Conservation (phyloP, 2,113 vertebrate species). For the Anser cygnoides region DNA sequence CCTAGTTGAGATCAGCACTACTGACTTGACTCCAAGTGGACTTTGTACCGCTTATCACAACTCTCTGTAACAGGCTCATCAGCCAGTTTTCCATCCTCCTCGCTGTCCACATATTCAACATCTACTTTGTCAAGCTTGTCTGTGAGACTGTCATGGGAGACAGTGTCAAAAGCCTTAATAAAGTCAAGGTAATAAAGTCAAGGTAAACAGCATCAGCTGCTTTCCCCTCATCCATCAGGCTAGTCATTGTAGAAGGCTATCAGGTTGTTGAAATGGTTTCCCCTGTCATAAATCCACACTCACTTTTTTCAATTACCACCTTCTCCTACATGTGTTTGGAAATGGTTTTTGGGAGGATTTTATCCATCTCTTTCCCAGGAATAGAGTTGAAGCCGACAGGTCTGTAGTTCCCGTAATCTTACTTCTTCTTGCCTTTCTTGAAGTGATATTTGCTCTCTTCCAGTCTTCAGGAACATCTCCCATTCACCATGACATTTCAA, state of each 20-base stretch:
- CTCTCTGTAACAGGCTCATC: not conserved
- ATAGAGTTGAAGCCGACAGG: not conserved
- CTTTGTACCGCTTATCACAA: not conserved
- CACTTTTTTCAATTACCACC: not conserved
- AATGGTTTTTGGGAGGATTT: not conserved
- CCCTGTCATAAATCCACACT: not conserved
- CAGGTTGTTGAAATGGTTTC: too few species aligned
- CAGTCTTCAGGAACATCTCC: not conserved
- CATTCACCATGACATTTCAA: not conserved
- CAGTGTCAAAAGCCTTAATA: too few species aligned
- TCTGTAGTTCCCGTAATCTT: not conserved
- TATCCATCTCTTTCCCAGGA: too few species aligned
- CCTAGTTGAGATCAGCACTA: not conserved
- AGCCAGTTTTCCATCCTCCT: not conserved
- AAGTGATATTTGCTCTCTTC: not conserved
- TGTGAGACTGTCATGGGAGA: too few species aligned
- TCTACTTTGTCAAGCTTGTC: not conserved
- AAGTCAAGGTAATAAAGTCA: too few species aligned
- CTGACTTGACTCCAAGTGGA: not conserved
- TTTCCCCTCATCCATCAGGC: too few species aligned
- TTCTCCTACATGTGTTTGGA: not conserved
- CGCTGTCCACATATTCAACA: not conserved
- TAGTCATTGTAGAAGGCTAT: too few species aligned
- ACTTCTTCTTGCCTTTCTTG: not conserved
- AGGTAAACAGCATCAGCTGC: too few species aligned